phyloP scores from a whole-genome alignment of 2,888 invertebrate species.

The Rhaphigaster nebulosa region DNA sequence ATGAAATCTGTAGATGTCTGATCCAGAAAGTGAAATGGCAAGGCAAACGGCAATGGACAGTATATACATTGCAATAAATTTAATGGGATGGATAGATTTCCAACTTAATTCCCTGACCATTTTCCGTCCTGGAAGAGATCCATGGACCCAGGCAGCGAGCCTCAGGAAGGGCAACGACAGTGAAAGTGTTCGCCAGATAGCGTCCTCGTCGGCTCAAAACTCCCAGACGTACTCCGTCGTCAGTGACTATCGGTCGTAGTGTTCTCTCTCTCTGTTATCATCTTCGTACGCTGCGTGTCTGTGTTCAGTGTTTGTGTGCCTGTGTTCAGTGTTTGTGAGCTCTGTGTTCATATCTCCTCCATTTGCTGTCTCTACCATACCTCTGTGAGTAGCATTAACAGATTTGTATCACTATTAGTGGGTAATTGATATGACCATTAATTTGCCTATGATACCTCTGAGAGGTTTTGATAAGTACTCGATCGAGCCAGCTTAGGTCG shows the following conservation, averaged over 20 bases:
- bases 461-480: neutral
- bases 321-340: conserved; percentile 10
- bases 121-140: neutral
- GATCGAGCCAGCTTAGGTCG: neutral
- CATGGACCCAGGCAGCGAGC: neutral
- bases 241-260: neutral
- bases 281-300: conserved; percentile 19
- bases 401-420: neutral
- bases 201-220: neutral
- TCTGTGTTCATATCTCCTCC: neutral
- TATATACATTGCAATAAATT: too few relatives aligned
- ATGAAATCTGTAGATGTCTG: too few relatives aligned
- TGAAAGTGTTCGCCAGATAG: conserved; percentile 49
- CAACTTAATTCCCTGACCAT: neutral
- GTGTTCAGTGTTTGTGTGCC: conserved; percentile 27
- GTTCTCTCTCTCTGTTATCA: neutral
- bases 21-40: too few relatives aligned
- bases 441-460: neutral
- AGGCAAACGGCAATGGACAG: too few relatives aligned
- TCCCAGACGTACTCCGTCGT: conserved; percentile 36
- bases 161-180: conserved; percentile 17
- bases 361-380: neutral
- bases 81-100: too few relatives aligned
- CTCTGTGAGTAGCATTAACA: neutral
- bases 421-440: neutral